Percentiles rank a stretch among this genome's conserved stretches.
These are phyloP conservation scores for Atherix ibis DNA, from an alignment of 2,888 invertebrate species.

Conservation along the genomic window DNA sequence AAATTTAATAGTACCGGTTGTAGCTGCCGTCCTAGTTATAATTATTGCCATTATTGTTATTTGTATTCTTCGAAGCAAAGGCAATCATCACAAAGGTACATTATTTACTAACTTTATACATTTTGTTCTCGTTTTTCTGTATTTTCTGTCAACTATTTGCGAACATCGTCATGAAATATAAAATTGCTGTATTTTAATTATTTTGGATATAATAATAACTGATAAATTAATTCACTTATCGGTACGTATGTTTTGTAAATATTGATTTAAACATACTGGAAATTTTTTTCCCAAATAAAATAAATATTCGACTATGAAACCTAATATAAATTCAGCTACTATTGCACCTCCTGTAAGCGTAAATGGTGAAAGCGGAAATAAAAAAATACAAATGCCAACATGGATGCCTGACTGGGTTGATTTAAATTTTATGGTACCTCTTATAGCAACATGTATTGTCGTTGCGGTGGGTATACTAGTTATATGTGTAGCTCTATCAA, in stretches of 20 bases:
- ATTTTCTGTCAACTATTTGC: slow-evolving; percentile 6
- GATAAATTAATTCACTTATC: no score
- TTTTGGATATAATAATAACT: no score
- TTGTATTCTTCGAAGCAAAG: slow-evolving; percentile 75
- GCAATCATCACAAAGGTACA: slow-evolving; percentile 73
- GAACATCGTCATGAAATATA: no score
- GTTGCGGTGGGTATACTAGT: slow-evolving; percentile 81
- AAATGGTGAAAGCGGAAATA: slow-evolving; percentile 30
- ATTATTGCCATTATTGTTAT: slow-evolving; percentile 86
- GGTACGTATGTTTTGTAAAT: no score
- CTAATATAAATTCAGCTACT: no score
- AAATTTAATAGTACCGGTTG: slow-evolving; percentile 85
- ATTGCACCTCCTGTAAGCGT: slow-evolving; percentile 53
- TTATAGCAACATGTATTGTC: slow-evolving; percentile 77
- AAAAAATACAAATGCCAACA: slow-evolving; percentile 40
- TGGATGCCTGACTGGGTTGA: slow-evolving; percentile 82
- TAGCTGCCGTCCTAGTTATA: slow-evolving; percentile 81
- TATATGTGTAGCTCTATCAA: slow-evolving; percentile 73
- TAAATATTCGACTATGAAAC: no score
- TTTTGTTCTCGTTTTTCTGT: slow-evolving; percentile 21
- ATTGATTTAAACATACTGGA: no score
- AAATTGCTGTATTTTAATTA: no score
- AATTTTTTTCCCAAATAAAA: no score
- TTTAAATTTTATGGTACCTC: slow-evolving; percentile 78
- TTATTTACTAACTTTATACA: slow-evolving; percentile 26